Conservation (phyloP, 2,113 vertebrate genomes). For the Lamprotornis superbus region DNA sequence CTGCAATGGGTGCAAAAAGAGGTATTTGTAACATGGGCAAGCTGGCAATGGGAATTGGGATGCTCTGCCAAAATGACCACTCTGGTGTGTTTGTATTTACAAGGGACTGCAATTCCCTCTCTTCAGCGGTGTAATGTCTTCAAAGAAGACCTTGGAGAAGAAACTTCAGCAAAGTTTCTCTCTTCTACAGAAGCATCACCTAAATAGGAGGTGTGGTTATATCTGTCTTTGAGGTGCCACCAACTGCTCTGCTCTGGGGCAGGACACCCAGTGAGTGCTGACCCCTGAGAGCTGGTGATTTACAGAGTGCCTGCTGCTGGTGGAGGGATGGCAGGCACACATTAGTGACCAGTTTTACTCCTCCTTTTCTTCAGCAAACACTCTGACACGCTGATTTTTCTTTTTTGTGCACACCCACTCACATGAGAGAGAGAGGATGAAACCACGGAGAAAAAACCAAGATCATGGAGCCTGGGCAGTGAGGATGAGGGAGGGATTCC, state of each 20-base stretch:
- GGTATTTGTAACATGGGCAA: background rate
- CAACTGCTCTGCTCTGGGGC: background rate
- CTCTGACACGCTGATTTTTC: background rate
- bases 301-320: background rate
- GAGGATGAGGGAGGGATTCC: background rate
- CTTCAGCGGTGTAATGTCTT: background rate
- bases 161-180: background rate
- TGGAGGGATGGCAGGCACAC: background rate
- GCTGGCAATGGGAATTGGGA: background rate
- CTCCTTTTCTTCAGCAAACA: background rate
- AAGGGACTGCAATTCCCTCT: background rate
- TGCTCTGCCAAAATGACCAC: background rate
- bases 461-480: background rate
- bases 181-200: rapidly evolving
- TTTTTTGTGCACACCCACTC: background rate
- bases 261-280: rapidly evolving
- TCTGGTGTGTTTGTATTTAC: background rate
- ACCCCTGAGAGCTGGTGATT: background rate
- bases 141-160: background rate
- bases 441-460: background rate
- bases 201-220: rapidly evolving
- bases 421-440: background rate
- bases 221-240: background rate
- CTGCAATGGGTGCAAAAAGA: background rate
- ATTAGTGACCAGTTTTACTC: background rate